These are phyloP conservation scores for Dasysyrphus albostriatus DNA, from an alignment of 2,888 invertebrate species.

Conservation along the genomic window DNA sequence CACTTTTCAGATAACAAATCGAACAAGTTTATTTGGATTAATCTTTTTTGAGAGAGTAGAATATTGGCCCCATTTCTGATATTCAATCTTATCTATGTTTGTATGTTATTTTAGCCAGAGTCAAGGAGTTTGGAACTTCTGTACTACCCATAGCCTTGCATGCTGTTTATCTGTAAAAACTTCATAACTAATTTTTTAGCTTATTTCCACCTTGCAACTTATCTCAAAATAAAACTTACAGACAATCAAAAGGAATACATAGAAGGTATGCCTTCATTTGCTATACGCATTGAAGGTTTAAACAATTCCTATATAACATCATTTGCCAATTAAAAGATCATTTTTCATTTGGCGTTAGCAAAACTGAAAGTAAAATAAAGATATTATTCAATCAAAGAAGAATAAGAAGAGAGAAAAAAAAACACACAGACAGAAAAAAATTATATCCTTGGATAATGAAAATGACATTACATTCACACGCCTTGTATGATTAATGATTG, in stretches of 20 bases:
- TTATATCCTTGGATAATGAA: slow-evolving; percentile 63
- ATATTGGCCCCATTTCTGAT: too few species aligned
- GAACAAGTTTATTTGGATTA: too few species aligned
- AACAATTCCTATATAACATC: slow-evolving; percentile 15
- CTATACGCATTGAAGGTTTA: not conserved
- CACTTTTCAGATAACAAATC: too few species aligned
- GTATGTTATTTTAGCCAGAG: too few species aligned
- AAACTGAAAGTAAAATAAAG: slow-evolving; percentile 47
- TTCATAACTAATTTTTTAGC: not conserved
- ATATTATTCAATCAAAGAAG: slow-evolving; percentile 23
- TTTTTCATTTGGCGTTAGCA: slow-evolving; percentile 66
- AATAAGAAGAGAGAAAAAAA: not conserved
- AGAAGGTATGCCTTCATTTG: not conserved
- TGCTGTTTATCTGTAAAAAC: not conserved
- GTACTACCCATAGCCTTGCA: not conserved
- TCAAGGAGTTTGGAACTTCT: not conserved
- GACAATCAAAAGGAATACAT: not conserved
- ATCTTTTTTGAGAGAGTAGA: too few species aligned
- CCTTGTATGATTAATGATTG: slow-evolving; percentile 70
- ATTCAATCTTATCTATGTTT: not conserved
- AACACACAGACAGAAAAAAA: slow-evolving; percentile 4
- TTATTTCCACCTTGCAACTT: not conserved
- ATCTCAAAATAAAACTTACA: not conserved
- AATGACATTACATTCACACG: slow-evolving; percentile 73
- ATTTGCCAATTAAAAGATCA: slow-evolving; percentile 58